phyloP scores from a whole-genome alignment of 2,113 vertebrate genomes.

The Ovis aries region ARS-UI_Ramb_v3.0 NC_056065.1:18249501-18250000 shows the following conservation, averaged over 20 bases:
- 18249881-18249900: slow-evolving; percentile 72
- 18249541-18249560: slow-evolving; percentile 93
- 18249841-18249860: slow-evolving; percentile 79
- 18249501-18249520: slow-evolving; percentile 82
- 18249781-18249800: slow-evolving; percentile 83
- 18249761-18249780: slow-evolving; percentile 85
- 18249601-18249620: slow-evolving; percentile 93
- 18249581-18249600: slow-evolving; percentile 94
- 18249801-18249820: slow-evolving; percentile 75
- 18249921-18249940: slow-evolving; percentile 67
- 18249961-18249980: slow-evolving; percentile 53
- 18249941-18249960: slow-evolving; percentile 63
- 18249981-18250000: neutral
- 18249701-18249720: slow-evolving; percentile 91
- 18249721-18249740: slow-evolving; percentile 87
- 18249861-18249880: slow-evolving; percentile 66
- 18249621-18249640: slow-evolving; percentile 87
- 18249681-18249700: slow-evolving; percentile 90
- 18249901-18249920: slow-evolving; percentile 75
- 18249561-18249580: slow-evolving; percentile 95
- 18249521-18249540: slow-evolving; percentile 90
- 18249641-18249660: slow-evolving; percentile 89
- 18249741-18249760: slow-evolving; percentile 88
- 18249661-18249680: slow-evolving; percentile 89
- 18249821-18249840: slow-evolving; percentile 67